These are phyloP conservation scores for Erebia palarica DNA, from an alignment of 2,888 invertebrate genomes.

Conservation along the genomic window DNA sequence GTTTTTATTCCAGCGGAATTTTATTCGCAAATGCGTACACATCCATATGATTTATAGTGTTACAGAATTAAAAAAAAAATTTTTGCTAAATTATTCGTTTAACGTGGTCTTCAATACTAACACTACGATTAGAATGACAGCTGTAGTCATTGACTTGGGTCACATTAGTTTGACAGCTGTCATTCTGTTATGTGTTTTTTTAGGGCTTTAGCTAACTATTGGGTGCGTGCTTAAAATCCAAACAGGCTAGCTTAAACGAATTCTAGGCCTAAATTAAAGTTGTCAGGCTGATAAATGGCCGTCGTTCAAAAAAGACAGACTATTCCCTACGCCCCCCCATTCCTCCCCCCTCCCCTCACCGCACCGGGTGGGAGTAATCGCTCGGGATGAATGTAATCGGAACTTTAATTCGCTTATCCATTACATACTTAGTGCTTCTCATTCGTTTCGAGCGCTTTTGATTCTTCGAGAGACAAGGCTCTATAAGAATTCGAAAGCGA, in stretches of 20 bases:
- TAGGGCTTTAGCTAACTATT: neutral
- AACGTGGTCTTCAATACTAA: no score
- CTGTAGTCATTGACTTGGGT: no score
- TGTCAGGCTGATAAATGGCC: constrained; percentile 20
- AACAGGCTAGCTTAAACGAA: constrained; percentile 7
- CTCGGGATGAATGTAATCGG: constrained; percentile 11
- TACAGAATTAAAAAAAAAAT: no score
- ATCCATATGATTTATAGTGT: no score
- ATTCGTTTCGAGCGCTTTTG: neutral
- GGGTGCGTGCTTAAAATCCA: constrained; percentile 17
- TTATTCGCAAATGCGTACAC: no score
- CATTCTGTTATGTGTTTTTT: no score
- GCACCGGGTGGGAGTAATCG: constrained; percentile 4
- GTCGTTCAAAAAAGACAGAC: constrained; percentile 7
- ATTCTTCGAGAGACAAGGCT: neutral
- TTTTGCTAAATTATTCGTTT: no score
- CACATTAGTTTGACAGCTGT: no score
- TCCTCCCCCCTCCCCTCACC: neutral
- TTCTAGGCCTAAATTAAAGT: constrained; percentile 13
- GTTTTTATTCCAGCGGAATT: no score
- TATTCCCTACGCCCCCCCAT: constrained; percentile 9
- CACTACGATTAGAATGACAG: no score
- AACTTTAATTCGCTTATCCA: constrained; percentile 12
- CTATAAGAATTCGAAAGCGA: no score
- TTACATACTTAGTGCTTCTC: neutral